Conservation (phyloP, 1,140 invertebrate species). For the Aphelenchoides besseyi region DNA sequence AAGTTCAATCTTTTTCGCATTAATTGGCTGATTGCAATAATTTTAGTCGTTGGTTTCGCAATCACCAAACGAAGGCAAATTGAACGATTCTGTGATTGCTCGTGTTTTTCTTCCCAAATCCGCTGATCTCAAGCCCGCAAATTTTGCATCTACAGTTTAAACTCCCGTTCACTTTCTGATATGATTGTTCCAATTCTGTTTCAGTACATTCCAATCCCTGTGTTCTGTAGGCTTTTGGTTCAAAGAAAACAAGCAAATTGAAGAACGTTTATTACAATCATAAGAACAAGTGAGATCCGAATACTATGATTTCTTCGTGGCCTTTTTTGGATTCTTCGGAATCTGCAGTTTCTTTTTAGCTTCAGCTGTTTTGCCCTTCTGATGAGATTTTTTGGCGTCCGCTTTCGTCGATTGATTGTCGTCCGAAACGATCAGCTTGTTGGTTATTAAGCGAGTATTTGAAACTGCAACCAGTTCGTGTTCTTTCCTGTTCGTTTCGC, state of each 20-base stretch:
- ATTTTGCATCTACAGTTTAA: not conserved
- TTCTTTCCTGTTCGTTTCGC: not conserved
- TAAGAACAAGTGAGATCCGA: too few species aligned
- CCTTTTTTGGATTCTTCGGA: too few species aligned
- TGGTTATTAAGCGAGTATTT: not conserved
- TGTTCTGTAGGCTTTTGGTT: too few species aligned
- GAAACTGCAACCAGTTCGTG: constrained; percentile 4
- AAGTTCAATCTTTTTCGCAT: not conserved
- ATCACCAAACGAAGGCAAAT: constrained; percentile 1
- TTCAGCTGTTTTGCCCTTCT: too few species aligned
- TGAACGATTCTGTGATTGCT: not conserved
- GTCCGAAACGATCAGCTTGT: constrained; percentile 2
- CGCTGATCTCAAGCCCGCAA: constrained; percentile 5
- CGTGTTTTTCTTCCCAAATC: not conserved
- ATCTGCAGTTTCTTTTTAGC: too few species aligned
- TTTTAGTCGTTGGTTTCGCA: not conserved
- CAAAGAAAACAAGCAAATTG: too few species aligned
- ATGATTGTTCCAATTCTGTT: too few species aligned
- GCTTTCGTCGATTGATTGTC: not conserved
- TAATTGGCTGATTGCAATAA: not conserved
- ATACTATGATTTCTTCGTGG: too few species aligned
- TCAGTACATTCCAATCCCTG: too few species aligned
- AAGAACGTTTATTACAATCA: too few species aligned
- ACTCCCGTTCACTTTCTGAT: too few species aligned
- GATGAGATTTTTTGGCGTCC: not conserved